Evolutionary conservation across 2,888 invertebrate genomes (phyloP).

Genomic region (Xylophagus ater): DNA sequence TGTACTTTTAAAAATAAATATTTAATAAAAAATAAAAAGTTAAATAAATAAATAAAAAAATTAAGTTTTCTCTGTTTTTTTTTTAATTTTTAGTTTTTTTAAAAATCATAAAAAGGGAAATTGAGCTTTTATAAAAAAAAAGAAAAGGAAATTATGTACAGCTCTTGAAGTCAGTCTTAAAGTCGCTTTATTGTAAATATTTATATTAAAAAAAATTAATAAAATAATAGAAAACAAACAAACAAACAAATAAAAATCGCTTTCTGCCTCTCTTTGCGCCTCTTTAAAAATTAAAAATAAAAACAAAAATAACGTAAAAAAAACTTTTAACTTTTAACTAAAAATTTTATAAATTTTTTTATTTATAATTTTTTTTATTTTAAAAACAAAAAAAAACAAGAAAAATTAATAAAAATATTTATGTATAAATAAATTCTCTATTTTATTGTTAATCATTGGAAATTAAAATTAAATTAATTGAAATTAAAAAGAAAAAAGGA

Average conservation of each 20-base stretch:
- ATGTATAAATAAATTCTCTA: conserved; percentile 8
- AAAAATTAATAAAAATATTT: conserved; percentile 6
- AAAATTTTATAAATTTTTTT: neutral
- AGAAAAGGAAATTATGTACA: no score
- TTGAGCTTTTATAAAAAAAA: no score
- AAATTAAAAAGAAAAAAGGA: neutral
- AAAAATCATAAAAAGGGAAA: no score
- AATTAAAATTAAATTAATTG: conserved; percentile 3
- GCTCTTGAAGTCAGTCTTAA: no score
- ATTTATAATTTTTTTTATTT: neutral
- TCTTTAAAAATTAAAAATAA: neutral
- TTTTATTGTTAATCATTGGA: conserved; percentile 11
- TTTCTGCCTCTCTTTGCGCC: no score
- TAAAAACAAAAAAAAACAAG: neutral
- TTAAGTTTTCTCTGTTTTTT: no score
- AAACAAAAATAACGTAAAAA: neutral
- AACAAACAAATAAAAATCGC: no score
- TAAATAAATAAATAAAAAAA: no score
- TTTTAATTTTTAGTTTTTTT: no score
- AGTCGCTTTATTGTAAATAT: no score
- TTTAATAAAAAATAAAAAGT: no score
- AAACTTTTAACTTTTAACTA: neutral
- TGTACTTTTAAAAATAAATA: no score
- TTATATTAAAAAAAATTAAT: neutral
- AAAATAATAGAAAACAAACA: neutral